phyloP scores from a whole-genome alignment of 1,140 invertebrate genomes.

The Megalopta genalis region DNA sequence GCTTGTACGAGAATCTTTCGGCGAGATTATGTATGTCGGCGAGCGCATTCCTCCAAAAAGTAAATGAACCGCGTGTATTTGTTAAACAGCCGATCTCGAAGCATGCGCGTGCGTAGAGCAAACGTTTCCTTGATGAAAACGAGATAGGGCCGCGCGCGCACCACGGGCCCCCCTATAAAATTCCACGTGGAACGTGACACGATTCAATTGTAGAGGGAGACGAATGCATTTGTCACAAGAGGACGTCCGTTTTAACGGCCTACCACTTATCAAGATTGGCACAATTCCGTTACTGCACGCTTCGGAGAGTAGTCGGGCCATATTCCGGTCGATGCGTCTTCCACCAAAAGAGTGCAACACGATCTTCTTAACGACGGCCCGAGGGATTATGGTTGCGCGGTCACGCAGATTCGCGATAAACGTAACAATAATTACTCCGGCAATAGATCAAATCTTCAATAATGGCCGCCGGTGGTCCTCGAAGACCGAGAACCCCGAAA shows the following conservation, averaged over 20 bases:
- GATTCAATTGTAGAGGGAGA: constrained; percentile 4
- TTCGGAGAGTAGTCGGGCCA: neutral
- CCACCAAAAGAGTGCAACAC: neutral
- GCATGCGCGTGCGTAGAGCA: neutral
- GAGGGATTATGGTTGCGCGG: neutral
- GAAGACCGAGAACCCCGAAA: constrained; percentile 5
- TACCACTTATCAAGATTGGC: constrained; percentile 3
- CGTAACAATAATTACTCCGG: neutral
- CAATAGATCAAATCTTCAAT: neutral
- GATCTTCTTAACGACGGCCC: neutral
- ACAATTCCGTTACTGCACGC: neutral
- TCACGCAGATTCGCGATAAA: neutral
- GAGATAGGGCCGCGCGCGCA: constrained; percentile 2
- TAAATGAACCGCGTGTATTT: neutral
- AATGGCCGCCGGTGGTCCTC: neutral
- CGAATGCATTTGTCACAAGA: constrained; percentile 7
- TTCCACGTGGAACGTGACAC: neutral
- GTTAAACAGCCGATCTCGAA: neutral
- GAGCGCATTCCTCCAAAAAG: neutral
- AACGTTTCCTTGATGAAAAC: constrained; percentile 4
- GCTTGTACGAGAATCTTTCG: neutral
- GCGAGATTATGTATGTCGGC: neutral
- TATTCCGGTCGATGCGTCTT: neutral
- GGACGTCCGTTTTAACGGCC: constrained; percentile 1
- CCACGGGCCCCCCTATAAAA: neutral